Conservation (phyloP, 2,113 vertebrate genomes). For the Fulica atra region DNA sequence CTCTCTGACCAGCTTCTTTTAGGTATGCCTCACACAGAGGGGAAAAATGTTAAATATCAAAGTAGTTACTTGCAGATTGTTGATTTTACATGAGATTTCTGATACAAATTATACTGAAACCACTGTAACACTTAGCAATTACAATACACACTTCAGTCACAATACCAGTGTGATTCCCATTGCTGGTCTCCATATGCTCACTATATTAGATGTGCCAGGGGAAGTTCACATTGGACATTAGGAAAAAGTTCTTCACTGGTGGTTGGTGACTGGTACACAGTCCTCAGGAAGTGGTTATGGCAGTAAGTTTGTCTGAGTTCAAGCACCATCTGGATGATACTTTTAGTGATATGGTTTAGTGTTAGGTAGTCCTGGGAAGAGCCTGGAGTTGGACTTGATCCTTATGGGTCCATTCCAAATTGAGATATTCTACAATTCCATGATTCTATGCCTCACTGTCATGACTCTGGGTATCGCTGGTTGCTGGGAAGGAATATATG, state of each 20-base stretch:
- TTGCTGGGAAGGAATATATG: background rate
- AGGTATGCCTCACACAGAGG: accelerated
- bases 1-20: background rate
- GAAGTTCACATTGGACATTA: background rate
- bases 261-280: background rate
- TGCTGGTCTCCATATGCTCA: background rate
- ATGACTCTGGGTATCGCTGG: background rate
- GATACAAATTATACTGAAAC: background rate
- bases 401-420: background rate
- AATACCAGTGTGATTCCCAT: background rate
- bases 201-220: background rate
- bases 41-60: background rate
- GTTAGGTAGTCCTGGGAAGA: background rate
- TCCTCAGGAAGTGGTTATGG: background rate
- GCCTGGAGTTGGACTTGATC: accelerated
- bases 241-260: background rate
- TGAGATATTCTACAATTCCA: background rate
- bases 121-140: background rate
- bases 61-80: background rate
- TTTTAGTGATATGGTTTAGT: background rate
- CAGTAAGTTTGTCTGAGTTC: background rate
- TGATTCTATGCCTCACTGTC: background rate
- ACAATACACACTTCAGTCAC: background rate
- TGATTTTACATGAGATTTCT: background rate
- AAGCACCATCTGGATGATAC: background rate